Evolutionary conservation across 2,888 invertebrate genomes (phyloP), one percentile per base, ranked within the genome.

Genomic region (Leptopilina drosophilae): DNA sequence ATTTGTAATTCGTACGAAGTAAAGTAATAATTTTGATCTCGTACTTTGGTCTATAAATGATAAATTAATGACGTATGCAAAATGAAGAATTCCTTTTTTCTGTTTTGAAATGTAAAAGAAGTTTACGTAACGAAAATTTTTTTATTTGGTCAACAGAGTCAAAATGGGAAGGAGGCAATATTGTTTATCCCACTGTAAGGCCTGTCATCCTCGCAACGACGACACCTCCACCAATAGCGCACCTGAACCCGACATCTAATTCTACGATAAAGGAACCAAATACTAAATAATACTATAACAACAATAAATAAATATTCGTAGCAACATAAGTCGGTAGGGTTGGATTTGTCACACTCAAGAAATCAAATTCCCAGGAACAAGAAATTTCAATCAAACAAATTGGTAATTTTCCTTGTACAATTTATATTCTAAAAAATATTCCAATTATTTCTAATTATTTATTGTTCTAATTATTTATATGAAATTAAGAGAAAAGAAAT

Each of bases 121-220:
- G 33, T 53, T 42, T 42, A 42, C 8, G 42, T 42, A 42, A 49
- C 20, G 15, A 3, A 9, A 14, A n/a, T n/a, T 14, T 64, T 9
- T 64, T 15, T 20, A 26, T 67, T 67, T 76, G 26, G 80, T 73
- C 87, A 88, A 79, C 87, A 91, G 91, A 85, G 90, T 90, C 91
- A 91, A 91, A 90, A 91, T 91, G 91, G 91, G 90, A 91, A 91
- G 91, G 90, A 90, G 88, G 89, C 87, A 89, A 82, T 87, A 88
- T 86, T 89, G 90, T 87, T 88, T 88, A 87, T 91, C 90, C 90
- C 89, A 90, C 89, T 84, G 87, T 90, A 87, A 90, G 90, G 89
- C 91, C 91, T 91, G 91, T 90, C 89, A 91, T 90, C 91, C 90
- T 89, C 87, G 87, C 83, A 88, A 89, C 88, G 87, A 90, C 87